Evolutionary conservation across 2,113 vertebrate genomes (phyloP), one percentile per base, ranked within the genome.

Genomic region (Pelecanus crispus): DNA sequence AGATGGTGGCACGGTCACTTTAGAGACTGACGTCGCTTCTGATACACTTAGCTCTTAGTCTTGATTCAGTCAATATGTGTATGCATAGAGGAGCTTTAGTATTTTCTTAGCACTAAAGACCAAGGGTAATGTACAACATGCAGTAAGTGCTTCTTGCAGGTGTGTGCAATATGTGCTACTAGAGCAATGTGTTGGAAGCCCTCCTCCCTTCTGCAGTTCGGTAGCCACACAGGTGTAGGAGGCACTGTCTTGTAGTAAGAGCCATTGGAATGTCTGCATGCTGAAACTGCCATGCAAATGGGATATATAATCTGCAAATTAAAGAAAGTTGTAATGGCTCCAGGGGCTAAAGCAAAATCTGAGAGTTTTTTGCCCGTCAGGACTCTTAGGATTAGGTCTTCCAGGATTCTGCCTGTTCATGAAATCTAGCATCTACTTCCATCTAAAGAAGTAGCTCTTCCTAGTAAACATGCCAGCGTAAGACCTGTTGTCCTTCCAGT

Each of bases 121-220:
- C 49, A 34, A 86, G 44, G 47, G 7, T 74, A 32, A 28, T 5
- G 26, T 58, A 40, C 28, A 50, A 11, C 13, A 12, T 21, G 24
- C 50, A 70, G 3, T 14, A 32, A 50, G 11, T 44, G 47, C 31
- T 53, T 38, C 61, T 55, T 58, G 59, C 36, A 49, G 15, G 7
- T n/a, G 25, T 70, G 21, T 25, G 8, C 13, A 18, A 26, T 44
- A 16, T 1, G 2, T 49, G 45, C 56, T 87, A 10, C 70, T 45
- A 21, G 31, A 28, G 17, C 5, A 3, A 7, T 2, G 6, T 52
- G 18, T 28, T 73, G 50, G 70, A 44, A 78, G 49, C 25, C 45
- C 29, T 55, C 15, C 25, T 74, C 29, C 28, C 28, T 68, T 0
- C 0, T 45, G 45, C 11, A 7, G 0, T 77, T 83, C 4, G 6